Percentiles rank a stretch among this genome's conserved stretches.
These are phyloP conservation scores for Peromyscus eremicus DNA, from an alignment of 2,797 vertebrate genomes.

Conservation along the genomic window DNA sequence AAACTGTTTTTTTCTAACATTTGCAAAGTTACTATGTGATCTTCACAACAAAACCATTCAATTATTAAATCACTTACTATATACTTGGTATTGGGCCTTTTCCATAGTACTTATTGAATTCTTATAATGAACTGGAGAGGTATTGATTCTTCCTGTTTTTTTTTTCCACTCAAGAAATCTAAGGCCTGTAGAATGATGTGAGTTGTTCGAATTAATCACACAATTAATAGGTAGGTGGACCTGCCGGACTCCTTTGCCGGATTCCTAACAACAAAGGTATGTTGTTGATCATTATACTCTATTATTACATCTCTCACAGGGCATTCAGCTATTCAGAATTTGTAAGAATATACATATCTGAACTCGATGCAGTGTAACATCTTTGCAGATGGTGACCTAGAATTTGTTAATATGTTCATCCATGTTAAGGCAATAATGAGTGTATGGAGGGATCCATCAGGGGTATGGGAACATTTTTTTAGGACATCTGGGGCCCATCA, in stretches of 20 bases:
- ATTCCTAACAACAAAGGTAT: neutral
- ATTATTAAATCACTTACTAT: conserved; percentile 6
- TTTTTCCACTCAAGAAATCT: neutral
- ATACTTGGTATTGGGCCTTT: neutral
- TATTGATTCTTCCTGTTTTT: neutral
- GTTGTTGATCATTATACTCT: neutral
- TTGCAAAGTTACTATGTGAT: neutral
- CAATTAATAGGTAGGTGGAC: neutral
- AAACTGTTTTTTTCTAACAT: neutral
- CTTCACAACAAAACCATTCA: neutral
- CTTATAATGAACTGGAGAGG: neutral
- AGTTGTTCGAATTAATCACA: neutral
- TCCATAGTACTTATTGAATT: neutral
- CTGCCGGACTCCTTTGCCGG: neutral
- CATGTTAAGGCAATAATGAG: conserved; percentile 72
- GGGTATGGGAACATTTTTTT: conserved; percentile 69
- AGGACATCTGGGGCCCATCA: conserved; percentile 81
- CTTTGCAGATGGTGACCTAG: conserved; percentile 82
- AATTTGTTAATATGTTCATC: conserved; percentile 78
- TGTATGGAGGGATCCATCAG: conserved; percentile 59
- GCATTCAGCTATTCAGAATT: conserved; percentile 31
- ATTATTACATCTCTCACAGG: neutral
- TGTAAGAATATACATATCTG: conserved; percentile 49
- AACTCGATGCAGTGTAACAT: conserved; percentile 53
- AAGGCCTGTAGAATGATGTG: neutral